Percentiles rank a stretch among this genome's conserved stretches.
phyloP scores from a whole-genome alignment of 2,888 invertebrate genomes.

The Lasioglossum figueresi region DNA sequence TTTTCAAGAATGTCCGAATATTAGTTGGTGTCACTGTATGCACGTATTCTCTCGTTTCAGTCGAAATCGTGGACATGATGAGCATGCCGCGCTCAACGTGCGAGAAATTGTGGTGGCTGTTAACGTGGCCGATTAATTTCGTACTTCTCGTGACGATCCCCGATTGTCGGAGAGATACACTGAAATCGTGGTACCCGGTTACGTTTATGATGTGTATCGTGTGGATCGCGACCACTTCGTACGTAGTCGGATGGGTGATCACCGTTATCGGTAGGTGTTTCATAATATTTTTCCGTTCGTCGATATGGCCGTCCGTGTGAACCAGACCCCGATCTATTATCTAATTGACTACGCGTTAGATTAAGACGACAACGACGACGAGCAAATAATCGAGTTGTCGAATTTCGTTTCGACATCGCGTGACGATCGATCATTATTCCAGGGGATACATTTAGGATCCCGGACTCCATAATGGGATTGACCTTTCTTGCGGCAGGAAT shows the following conservation, averaged over 20 bases:
- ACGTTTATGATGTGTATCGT: constrained; percentile 92
- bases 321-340: background rate
- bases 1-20: too few species aligned
- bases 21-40: too few species aligned
- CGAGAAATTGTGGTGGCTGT: constrained; percentile 86
- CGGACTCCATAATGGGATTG: constrained; percentile 94
- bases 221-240: constrained; percentile 93
- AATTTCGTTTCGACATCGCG: background rate
- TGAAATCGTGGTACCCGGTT: constrained; percentile 85
- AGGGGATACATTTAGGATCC: constrained; percentile 92
- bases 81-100: constrained; percentile 86
- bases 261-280: constrained; percentile 89
- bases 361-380: background rate
- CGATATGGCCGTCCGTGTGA: background rate
- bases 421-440: constrained; percentile 50
- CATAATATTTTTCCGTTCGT: background rate
- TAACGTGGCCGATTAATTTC: constrained; percentile 91
- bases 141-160: constrained; percentile 91
- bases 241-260: constrained; percentile 94
- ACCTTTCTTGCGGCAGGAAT: constrained; percentile 94
- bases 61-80: constrained; percentile 83
- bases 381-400: background rate
- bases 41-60: constrained; percentile 50
- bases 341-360: background rate
- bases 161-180: constrained; percentile 88